Evolutionary conservation across 2,113 vertebrate genomes (phyloP).

Genomic region (Casuarius casuarius): DNA sequence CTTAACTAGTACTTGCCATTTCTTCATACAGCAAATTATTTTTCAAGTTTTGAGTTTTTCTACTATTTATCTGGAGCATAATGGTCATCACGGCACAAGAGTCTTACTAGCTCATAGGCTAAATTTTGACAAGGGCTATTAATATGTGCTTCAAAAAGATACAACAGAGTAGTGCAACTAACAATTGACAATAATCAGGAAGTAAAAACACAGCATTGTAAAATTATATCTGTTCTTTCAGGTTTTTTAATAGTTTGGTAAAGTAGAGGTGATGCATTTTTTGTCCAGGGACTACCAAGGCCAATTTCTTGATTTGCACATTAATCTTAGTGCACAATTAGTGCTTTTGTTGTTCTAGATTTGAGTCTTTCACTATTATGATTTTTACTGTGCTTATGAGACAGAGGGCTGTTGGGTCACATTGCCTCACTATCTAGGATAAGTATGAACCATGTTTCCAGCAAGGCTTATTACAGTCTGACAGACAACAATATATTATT

Average conservation of each 20-base stretch:
- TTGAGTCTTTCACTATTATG: neutral
- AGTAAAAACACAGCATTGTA: neutral
- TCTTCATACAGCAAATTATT: neutral
- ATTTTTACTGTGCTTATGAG: neutral
- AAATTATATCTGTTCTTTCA: neutral
- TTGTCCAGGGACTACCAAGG: neutral
- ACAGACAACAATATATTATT: neutral
- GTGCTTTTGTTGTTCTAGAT: neutral
- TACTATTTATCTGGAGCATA: neutral
- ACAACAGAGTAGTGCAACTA: neutral
- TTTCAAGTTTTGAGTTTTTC: neutral
- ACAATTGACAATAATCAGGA: neutral
- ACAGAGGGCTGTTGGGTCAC: rapidly evolving
- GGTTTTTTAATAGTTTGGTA: neutral
- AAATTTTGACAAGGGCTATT: neutral
- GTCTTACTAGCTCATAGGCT: neutral
- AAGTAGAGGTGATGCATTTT: neutral
- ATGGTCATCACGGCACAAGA: rapidly evolving
- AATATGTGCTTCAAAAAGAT: neutral
- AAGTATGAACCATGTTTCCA: neutral
- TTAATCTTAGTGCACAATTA: neutral
- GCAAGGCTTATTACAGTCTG: neutral
- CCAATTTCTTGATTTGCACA: neutral
- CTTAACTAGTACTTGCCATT: neutral
- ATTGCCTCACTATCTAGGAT: neutral